Evolutionary conservation across 2,113 vertebrate species (phyloP).

Genomic region (Leptobrachium ailaonicum): DNA sequence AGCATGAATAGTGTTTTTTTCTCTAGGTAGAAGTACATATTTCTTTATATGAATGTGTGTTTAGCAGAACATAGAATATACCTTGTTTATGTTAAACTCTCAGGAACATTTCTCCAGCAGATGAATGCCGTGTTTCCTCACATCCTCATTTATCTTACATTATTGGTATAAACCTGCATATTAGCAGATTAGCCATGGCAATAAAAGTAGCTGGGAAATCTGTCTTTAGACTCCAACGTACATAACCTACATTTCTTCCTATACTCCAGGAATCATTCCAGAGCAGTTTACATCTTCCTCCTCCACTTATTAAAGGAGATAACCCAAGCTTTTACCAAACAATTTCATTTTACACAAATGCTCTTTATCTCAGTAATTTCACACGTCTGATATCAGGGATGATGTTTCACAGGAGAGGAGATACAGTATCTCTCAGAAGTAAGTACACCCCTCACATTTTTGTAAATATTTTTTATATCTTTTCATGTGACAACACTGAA

Average conservation of each 20-base stretch:
- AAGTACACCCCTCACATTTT: too few species aligned
- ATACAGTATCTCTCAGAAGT: too few species aligned
- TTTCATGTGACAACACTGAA: too few species aligned
- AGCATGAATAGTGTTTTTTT: too few species aligned
- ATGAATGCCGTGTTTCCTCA: slow-evolving; percentile 1
- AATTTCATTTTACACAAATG: neutral
- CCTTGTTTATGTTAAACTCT: neutral
- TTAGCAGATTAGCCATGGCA: neutral
- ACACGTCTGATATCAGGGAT: neutral
- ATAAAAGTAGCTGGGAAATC: neutral
- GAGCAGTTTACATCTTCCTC: neutral
- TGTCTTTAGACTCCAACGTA: neutral
- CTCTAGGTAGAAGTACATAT: neutral
- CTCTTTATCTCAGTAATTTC: neutral
- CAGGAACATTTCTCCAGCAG: slow-evolving; percentile 10
- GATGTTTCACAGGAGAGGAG: neutral
- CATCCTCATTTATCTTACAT: slow-evolving; percentile 1
- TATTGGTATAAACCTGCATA: neutral
- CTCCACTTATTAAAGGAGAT: neutral
- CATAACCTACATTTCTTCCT: slow-evolving; percentile 1
- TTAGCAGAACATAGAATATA: neutral
- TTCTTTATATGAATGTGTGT: neutral
- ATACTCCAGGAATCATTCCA: too few species aligned
- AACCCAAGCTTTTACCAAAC: neutral
- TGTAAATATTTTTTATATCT: too few species aligned